Evolutionary conservation across 2,888 invertebrate genomes (phyloP).

Genomic region (Yponomeuta evonymella): DNA sequence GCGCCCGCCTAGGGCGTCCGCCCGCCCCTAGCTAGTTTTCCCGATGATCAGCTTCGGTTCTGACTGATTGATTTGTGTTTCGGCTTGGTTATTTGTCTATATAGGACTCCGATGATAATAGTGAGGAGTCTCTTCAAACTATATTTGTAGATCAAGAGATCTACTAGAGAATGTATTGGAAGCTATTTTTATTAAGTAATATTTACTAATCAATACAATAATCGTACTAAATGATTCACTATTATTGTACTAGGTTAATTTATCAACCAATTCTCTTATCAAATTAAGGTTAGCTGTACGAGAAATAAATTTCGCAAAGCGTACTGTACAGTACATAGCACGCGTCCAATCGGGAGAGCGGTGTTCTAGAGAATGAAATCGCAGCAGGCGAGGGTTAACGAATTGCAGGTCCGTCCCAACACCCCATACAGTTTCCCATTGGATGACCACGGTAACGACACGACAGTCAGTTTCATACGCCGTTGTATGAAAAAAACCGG

Average conservation of each 20-base stretch:
- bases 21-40: conserved; percentile 2
- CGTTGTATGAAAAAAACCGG: no score
- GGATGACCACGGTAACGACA: background rate
- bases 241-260: no score
- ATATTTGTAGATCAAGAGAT: no score
- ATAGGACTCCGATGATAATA: no score
- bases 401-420: background rate
- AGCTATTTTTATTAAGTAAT: no score
- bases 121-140: no score
- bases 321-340: background rate
- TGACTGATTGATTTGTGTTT: background rate
- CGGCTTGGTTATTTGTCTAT: background rate
- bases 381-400: background rate
- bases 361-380: background rate
- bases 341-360: background rate
- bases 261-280: no score
- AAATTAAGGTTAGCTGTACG: background rate
- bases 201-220: no score
- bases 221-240: no score
- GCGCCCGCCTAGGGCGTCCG: conserved; percentile 33
- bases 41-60: background rate
- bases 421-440: background rate
- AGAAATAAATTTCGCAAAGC: background rate
- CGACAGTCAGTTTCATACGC: background rate
- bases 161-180: no score